phyloP scores from a whole-genome alignment of 2,888 invertebrate species.

The Torymus texanus region DNA sequence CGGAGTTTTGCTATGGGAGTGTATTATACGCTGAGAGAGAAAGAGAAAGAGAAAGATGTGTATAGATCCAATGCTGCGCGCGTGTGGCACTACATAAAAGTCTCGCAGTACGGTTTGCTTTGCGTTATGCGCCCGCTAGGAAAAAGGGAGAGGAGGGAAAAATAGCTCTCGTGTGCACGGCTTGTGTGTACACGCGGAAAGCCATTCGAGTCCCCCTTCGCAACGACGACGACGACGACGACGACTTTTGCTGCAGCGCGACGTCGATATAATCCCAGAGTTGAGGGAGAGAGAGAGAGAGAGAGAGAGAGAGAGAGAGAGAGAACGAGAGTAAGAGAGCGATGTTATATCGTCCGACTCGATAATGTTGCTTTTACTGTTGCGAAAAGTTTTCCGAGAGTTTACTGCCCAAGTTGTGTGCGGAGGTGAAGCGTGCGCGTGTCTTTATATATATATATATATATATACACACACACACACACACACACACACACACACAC shows the following conservation, averaged over 20 bases:
- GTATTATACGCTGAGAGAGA: background rate
- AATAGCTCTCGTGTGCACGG: background rate
- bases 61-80: too few relatives aligned
- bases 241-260: constrained; percentile 1
- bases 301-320: background rate
- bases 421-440: background rate
- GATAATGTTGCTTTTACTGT: constrained; percentile 49
- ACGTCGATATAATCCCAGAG: constrained; percentile 7
- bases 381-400: constrained; percentile 38
- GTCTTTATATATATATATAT: background rate
- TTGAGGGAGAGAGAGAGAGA: too few relatives aligned
- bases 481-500: too few relatives aligned
- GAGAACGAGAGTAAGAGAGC: background rate
- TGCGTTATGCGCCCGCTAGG: background rate
- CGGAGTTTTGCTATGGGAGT: background rate
- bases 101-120: constrained; percentile 29
- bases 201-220: constrained; percentile 25
- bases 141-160: background rate
- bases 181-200: constrained; percentile 27
- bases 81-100: constrained; percentile 28
- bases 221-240: constrained; percentile 1
- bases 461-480: too few relatives aligned
- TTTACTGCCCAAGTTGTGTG: constrained; percentile 37
- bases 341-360: constrained; percentile 37
- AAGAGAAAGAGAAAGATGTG: too few relatives aligned